Evolutionary conservation across 2,888 invertebrate genomes (phyloP).

Genomic region (Cantharis nigra): DNA sequence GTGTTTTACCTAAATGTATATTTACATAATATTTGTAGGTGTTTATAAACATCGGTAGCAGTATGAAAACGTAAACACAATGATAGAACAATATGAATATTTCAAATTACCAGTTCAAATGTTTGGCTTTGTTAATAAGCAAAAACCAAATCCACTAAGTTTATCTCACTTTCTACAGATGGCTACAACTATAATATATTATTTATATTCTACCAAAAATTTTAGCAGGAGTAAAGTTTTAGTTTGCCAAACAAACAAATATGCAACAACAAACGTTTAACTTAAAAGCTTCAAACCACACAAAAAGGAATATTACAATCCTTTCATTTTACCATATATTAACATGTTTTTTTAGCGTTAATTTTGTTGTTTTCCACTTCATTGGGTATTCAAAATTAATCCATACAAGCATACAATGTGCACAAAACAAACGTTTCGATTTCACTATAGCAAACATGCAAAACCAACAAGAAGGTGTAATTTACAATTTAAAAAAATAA

Average conservation of each 20-base stretch:
- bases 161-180: neutral
- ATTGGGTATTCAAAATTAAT: too few species aligned
- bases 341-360: too few species aligned
- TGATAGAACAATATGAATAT: neutral
- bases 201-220: neutral
- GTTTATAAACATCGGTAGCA: neutral
- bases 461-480: too few species aligned
- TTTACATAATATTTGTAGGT: neutral
- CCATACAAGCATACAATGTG: too few species aligned
- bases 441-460: too few species aligned
- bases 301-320: neutral
- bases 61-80: neutral
- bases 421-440: too few species aligned
- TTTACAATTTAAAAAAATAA: too few species aligned
- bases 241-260: neutral
- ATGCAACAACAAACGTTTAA: neutral
- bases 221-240: neutral
- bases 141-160: neutral
- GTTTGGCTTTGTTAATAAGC: neutral
- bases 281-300: neutral
- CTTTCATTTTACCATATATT: too few species aligned
- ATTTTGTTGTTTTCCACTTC: too few species aligned
- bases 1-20: neutral
- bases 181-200: neutral
- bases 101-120: neutral